phyloP scores from a whole-genome alignment of 2,888 invertebrate species.

The Xylota segnis region DNA sequence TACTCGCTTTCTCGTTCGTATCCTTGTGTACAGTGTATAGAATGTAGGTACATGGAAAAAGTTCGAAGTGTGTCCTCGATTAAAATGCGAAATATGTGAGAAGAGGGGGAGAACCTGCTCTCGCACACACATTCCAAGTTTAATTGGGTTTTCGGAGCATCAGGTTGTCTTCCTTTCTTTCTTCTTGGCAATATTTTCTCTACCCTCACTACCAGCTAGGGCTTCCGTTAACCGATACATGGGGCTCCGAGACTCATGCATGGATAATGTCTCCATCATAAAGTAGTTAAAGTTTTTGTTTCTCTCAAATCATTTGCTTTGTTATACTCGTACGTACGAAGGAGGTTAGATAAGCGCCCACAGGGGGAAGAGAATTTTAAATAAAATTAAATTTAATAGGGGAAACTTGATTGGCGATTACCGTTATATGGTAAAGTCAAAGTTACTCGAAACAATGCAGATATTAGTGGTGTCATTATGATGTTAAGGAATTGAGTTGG shows the following conservation, averaged over 20 bases:
- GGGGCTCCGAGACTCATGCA: constrained; percentile 55
- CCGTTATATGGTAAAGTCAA: constrained; percentile 50
- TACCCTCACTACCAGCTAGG: constrained; percentile 6
- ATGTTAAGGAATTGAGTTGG: background rate
- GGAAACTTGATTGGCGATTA: constrained; percentile 73
- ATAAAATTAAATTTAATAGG: constrained; percentile 70
- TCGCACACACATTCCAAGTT: constrained; percentile 73
- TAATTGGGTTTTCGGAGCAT: constrained; percentile 76
- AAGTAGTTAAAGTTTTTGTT: constrained; percentile 70
- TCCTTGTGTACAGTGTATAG: constrained; percentile 44
- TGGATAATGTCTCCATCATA: constrained; percentile 74
- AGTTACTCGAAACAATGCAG: constrained; percentile 57
- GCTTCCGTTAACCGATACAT: constrained; percentile 32
- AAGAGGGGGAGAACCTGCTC: constrained; percentile 39
- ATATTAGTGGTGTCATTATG: constrained; percentile 39
- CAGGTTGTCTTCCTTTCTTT: constrained; percentile 68
- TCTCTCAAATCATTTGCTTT: constrained; percentile 64
- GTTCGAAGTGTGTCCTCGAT: constrained; percentile 75
- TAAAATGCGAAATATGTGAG: constrained; percentile 73
- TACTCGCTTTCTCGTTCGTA: constrained; percentile 36
- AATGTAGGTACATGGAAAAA: constrained; percentile 53
- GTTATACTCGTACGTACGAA: background rate
- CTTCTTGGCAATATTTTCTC: constrained; percentile 41
- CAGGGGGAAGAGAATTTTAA: constrained; percentile 26
- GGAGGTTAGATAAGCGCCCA: constrained; percentile 50